Evolutionary conservation across 2,113 vertebrate genomes (phyloP), one percentile per base, ranked within the genome.

Genomic region (Morphnarchus princeps): DNA sequence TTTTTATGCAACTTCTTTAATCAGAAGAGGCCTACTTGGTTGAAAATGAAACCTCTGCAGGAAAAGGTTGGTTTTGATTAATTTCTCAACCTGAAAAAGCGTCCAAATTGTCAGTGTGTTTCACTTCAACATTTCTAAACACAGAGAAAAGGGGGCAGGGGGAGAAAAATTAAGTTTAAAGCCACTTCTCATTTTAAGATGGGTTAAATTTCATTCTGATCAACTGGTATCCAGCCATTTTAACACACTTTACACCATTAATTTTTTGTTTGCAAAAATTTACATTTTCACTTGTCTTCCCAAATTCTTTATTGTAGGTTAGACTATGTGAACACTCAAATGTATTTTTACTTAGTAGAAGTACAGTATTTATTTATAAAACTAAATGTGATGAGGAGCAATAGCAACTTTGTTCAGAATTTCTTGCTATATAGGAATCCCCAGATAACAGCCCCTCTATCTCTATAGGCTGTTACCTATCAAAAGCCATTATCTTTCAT

Each of bases 1-100:
- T 77, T 93, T 92, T 95, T 97, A 90, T 94, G 89, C 87, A 94
- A 86, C 71, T 96, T 88, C 89, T 95, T 96, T 95, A 91, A 93
- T 95, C 91, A 94, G 91, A 95, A 96, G 82, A 95, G 71, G 82
- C 89, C 82, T 95, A 50, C 62, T 95, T 95, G 95, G 93, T 40
- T 94, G 93, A 97, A 96, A 95, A 95, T 90, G 95, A 97, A 97
- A 95, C 94, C 78, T 86, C 36, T 91, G 82, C 78, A 97, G 95
- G 96, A 96, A 97, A 96, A 95, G 63, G 49, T 93, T 96, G 91
- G 95, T 91, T 97, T 97, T 95, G 89, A 96, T 96, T 91, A 95
- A 95, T 97, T 97, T 96, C 87, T 94, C 74, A 73, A 95, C 89
- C 70, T 91, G 76, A 95, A 93, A 93, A 96, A 73, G 54, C 77